Percentiles rank a stretch among this genome's conserved stretches.
phyloP scores from a whole-genome alignment of 2,888 invertebrate genomes.

The Criorhina ranunculi region DNA sequence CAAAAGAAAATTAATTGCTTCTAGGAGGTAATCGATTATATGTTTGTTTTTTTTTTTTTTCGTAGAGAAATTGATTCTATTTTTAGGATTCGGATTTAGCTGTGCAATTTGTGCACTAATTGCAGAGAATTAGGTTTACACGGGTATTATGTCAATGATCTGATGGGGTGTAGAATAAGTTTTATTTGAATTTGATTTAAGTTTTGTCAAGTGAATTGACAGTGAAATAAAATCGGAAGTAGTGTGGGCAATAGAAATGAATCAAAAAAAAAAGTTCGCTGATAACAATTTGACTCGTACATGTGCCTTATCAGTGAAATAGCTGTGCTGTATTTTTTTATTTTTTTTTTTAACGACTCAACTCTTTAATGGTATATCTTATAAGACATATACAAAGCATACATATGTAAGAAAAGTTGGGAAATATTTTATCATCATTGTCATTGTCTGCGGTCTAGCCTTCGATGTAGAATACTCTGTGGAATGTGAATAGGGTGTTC shows the following conservation, averaged over 20 bases:
- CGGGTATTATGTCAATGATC: slow-evolving; percentile 19
- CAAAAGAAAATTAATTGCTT: slow-evolving; percentile 66
- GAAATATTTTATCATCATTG: neutral
- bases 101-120: slow-evolving; percentile 21
- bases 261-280: neutral
- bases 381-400: neutral
- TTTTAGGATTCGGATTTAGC: slow-evolving; percentile 7
- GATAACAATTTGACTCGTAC: slow-evolving; percentile 2
- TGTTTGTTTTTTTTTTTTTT: too few species aligned
- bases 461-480: too few species aligned
- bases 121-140: neutral
- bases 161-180: neutral
- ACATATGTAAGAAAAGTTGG: slow-evolving; percentile 1
- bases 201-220: neutral
- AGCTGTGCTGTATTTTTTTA: neutral
- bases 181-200: neutral
- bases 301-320: slow-evolving; percentile 11
- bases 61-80: slow-evolving; percentile 26
- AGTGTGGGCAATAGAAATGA: neutral
- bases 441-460: neutral
- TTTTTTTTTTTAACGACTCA: neutral
- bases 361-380: neutral
- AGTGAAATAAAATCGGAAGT: neutral
- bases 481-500: too few species aligned
- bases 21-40: slow-evolving; percentile 45